phyloP scores from a whole-genome alignment of 2,797 vertebrate species.

The Pseudochromis fuscus region DNA sequence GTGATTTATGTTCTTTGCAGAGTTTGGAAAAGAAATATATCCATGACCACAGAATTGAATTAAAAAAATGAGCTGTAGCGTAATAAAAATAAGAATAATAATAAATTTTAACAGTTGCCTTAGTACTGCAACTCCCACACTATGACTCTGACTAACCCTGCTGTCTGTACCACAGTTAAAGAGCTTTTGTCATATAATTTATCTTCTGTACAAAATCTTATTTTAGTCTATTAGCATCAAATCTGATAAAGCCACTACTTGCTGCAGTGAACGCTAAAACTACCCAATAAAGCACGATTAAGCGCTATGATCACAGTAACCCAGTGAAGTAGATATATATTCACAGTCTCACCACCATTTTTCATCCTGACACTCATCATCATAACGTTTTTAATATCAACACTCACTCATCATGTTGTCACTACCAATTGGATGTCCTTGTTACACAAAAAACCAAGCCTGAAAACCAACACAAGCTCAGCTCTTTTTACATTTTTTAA shows the following conservation, averaged over 20 bases:
- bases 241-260: constrained; percentile 11
- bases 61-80: constrained; percentile 9
- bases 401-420: constrained; percentile 17
- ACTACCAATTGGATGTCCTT: not conserved
- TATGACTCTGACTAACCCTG: constrained; percentile 4
- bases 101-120: constrained; percentile 19
- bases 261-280: constrained; percentile 6
- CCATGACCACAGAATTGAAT: constrained; percentile 27
- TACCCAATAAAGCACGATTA: constrained; percentile 25
- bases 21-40: constrained; percentile 19
- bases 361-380: constrained; percentile 42
- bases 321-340: constrained; percentile 24
- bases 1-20: constrained; percentile 6
- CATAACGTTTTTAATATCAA: constrained; percentile 39
- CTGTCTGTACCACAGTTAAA: not conserved
- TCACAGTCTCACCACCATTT: constrained; percentile 31
- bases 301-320: constrained; percentile 27
- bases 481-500: not conserved
- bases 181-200: constrained; percentile 11
- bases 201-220: constrained; percentile 14
- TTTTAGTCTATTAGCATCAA: constrained; percentile 28
- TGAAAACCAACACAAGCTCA: constrained; percentile 20
- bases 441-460: constrained; percentile 20
- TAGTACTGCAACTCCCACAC: constrained; percentile 3
- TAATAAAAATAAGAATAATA: constrained; percentile 17